Evolutionary conservation across 1,140 invertebrate species (phyloP), one percentile per base, ranked within the genome.

Genomic region (Formica exsecta): DNA sequence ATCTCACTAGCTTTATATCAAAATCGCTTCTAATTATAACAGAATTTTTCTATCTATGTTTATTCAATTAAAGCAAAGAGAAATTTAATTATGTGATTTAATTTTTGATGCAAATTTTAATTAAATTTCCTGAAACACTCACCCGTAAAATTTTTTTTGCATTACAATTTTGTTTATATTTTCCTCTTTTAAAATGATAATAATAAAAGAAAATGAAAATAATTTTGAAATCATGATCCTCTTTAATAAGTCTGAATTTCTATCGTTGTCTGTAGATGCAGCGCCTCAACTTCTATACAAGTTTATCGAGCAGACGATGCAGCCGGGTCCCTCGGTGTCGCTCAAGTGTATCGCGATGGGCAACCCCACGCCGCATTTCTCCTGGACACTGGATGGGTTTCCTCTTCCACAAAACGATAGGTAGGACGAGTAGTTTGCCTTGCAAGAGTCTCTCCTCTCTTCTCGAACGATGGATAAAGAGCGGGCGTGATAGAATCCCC

Each of bases 271-370:
- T 32, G 3, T 93, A 98, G 98, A 98, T 94, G 97, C 98, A 25
- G 97, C 97, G 87, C 98, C 98, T 25, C 97, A 98, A 95, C 95
- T 98, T 87, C 96, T 97, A 88, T 98, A 98, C 95, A 98, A 97
- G 96, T 99, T 99, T 95, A 97, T 97, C 64, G 98, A 98, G 93
- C 98, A 98, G 93, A 98, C 98, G 51, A 95, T 99, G 75, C 98
- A 98, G 92, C 98, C 98, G 0, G 98, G 98, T 32, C 97, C 98
- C 44, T 97, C 97, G 86, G 97, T 98, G 65, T 98, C 98, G 2
- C 95, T 99, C 86, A 98, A 98, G 95, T 99, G 98, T 95, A 97
- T 98, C 54, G 98, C 98, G 9, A 97, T 98, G 89, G 98, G 98
- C 70, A 98, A 98, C 95, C 98, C 98, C 25, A 97, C 98, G 65